phyloP scores from a whole-genome alignment of 2,888 invertebrate species.

The Trachelus stipa region DNA sequence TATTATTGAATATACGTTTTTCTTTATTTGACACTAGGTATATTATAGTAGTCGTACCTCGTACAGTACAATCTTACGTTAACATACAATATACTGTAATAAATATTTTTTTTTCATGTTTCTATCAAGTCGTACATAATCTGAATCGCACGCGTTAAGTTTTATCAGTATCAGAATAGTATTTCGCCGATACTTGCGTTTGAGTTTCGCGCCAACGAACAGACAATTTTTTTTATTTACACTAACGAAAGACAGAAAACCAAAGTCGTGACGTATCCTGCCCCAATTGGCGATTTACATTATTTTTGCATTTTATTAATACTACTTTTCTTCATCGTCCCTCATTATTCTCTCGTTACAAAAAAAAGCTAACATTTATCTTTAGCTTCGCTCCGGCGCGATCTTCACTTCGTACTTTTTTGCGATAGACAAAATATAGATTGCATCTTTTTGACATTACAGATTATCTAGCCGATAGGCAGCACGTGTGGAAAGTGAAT shows the following conservation, averaged over 20 bases:
- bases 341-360: background rate
- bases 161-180: background rate
- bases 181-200: background rate
- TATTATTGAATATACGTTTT: conserved; percentile 36
- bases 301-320: background rate
- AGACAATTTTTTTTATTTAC: conserved; percentile 17
- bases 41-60: background rate
- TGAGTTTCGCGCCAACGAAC: background rate
- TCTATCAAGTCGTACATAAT: background rate
- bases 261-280: conserved; percentile 22
- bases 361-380: background rate
- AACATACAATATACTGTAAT: conserved; percentile 13
- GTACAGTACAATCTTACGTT: conserved; percentile 7
- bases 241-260: conserved; percentile 25
- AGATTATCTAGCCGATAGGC: conserved; percentile 12
- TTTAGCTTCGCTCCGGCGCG: background rate
- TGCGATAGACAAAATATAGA: conserved; percentile 14
- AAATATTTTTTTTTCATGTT: conserved; percentile 5
- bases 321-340: background rate
- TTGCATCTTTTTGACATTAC: conserved; percentile 4
- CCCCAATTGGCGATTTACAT: background rate
- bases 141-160: background rate
- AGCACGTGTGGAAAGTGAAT: conserved; percentile 9
- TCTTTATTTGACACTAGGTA: conserved; percentile 25
- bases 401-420: background rate